Evolutionary conservation across 2,888 invertebrate species (phyloP), one percentile per base, ranked within the genome.

Genomic region (Hirtodrosophila duncani): DNA sequence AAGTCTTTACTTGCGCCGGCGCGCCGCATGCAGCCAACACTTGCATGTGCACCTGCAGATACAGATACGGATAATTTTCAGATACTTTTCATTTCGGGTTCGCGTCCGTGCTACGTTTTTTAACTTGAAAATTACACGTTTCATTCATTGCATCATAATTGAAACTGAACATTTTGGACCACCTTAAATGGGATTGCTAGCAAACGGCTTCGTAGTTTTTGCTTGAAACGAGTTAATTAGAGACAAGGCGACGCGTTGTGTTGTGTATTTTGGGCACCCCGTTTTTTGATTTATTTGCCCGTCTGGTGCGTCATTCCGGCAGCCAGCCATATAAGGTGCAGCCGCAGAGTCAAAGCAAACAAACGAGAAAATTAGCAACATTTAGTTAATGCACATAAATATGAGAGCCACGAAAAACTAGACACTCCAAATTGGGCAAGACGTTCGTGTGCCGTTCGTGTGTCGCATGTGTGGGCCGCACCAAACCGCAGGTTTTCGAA

Each of bases 381-480:
- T 74, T 79, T 75, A 67, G 65, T 59, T 56, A 71, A 79, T 75
- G 79, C 79, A 75, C 77, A 74, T 71, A 79, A 77, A 74, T 68
- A 53, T 45, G 30, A 50, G 23, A 39, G 30, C 49, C 34, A 38
- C 37, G 9, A 37, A 17, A 29, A 36, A 62, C 23, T 65, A 57
- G 61, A 56, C 52, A 55, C 57, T 36, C 77, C 80, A 78, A 65
- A 72, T 70, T 58, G 62, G 65, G 71, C 58, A 57, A 68, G 59
- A 38, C 65, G 75, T 63, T 80, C 78, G 77, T 79, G 80, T 75
- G 75, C 74, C 78, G 58, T 30, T 21, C 30, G 41, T 16, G 51
- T 39, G 30, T 23, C 46, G 14, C 26, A 27, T 41, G 53, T 52
- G 48, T 52, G 51, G 33, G 60, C 48, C 31, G 48, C 49, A 60